phyloP scores from a whole-genome alignment of 2,113 vertebrate genomes.

The Brienomyrus longianalis region DNA sequence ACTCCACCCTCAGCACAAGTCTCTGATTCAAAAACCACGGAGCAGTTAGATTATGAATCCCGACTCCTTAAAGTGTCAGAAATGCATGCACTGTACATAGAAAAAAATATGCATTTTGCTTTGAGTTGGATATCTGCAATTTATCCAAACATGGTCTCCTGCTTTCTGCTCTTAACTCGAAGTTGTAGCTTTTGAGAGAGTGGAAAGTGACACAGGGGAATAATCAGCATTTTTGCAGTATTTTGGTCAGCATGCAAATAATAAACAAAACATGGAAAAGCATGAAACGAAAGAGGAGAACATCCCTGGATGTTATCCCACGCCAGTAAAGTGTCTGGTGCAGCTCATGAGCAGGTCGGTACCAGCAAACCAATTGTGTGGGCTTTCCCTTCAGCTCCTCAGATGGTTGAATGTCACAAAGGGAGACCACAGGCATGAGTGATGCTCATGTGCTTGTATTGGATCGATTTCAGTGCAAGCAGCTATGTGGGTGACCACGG shows the following conservation, averaged over 20 bases:
- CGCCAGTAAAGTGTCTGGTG: background rate
- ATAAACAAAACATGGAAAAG: background rate
- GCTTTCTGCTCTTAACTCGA: background rate
- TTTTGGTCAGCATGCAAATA: background rate
- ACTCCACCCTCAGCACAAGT: too few species aligned
- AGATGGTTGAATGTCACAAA: background rate
- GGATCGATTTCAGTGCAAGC: background rate
- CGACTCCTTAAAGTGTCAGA: too few species aligned
- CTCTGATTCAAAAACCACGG: too few species aligned
- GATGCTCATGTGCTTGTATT: background rate
- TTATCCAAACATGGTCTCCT: too few species aligned
- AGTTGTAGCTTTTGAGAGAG: background rate
- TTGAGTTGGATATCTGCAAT: too few species aligned
- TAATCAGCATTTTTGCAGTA: background rate
- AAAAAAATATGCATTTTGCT: too few species aligned
- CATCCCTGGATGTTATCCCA: background rate
- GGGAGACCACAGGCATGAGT: background rate
- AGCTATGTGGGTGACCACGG: slow-evolving; percentile 44
- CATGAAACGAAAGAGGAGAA: background rate
- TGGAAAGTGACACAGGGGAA: background rate
- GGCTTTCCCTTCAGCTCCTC: background rate
- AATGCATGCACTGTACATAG: too few species aligned
- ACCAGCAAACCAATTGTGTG: background rate
- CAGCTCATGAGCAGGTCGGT: background rate
- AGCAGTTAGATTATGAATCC: too few species aligned